These are phyloP conservation scores for Antigone vipio DNA, from an alignment of 2,113 vertebrate genomes.

Conservation along the genomic window DNA sequence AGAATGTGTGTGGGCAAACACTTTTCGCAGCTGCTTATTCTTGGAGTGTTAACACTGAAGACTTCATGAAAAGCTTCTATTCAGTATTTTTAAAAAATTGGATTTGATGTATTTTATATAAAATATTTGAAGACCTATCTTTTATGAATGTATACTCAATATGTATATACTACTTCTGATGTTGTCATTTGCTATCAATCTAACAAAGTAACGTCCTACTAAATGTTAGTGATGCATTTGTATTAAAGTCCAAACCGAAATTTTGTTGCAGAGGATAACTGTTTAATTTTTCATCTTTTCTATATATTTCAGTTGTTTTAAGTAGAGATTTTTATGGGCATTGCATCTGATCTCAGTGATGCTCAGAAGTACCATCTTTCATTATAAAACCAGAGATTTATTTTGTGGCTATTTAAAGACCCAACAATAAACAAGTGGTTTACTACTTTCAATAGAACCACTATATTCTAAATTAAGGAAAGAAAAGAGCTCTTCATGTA, in stretches of 20 bases:
- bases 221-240: background rate
- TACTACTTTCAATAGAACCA: background rate
- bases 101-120: background rate
- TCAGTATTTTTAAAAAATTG: background rate
- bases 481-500: background rate
- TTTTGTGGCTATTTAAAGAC: background rate
- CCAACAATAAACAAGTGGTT: background rate
- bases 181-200: background rate
- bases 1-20: slow-evolving; percentile 58
- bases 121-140: background rate
- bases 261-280: background rate
- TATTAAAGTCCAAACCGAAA: background rate
- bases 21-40: slow-evolving; percentile 28
- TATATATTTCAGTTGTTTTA: background rate
- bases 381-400: background rate
- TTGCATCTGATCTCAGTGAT: background rate
- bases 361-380: background rate
- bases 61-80: background rate
- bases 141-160: background rate
- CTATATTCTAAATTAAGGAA: background rate
- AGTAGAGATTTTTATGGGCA: background rate
- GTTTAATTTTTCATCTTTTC: background rate
- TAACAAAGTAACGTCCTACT: background rate
- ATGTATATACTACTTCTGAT: background rate
- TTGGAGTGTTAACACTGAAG: background rate